Evolutionary conservation across 2,113 vertebrate genomes (phyloP).

Genomic region (Galeopterus variegatus): DNA sequence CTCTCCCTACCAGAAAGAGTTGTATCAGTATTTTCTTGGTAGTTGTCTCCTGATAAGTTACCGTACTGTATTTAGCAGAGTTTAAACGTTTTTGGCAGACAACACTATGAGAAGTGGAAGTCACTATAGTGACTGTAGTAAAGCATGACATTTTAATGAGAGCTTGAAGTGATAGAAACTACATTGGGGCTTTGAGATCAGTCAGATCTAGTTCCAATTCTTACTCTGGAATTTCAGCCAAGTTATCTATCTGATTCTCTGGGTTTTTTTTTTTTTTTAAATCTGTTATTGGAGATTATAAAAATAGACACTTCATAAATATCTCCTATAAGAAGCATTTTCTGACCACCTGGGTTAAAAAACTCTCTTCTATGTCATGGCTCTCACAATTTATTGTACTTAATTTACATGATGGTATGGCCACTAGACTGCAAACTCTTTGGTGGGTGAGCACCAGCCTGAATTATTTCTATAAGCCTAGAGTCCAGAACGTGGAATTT

Average conservation of each 20-base stretch:
- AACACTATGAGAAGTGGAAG: background rate
- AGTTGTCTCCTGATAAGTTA: background rate
- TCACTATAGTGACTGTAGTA: constrained; percentile 30
- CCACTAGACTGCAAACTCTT: background rate
- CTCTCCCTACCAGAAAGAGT: constrained; percentile 25
- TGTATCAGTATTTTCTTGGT: constrained; percentile 49
- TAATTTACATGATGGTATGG: background rate
- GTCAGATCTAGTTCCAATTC: constrained; percentile 3
- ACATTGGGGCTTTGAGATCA: background rate
- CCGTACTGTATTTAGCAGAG: constrained; percentile 9
- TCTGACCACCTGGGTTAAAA: constrained; percentile 29
- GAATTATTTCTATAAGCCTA: constrained; percentile 40
- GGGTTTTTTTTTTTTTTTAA: background rate
- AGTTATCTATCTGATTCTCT: constrained; percentile 13
- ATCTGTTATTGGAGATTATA: constrained; percentile 15
- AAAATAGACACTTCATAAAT: constrained; percentile 45
- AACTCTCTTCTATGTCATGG: background rate
- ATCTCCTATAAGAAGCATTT: constrained; percentile 43
- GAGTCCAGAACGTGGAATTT: background rate
- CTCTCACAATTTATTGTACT: constrained; percentile 27
- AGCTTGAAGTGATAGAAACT: constrained; percentile 28
- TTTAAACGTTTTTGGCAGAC: constrained; percentile 23
- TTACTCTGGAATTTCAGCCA: constrained; percentile 17
- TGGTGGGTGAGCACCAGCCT: background rate
- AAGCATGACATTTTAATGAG: constrained; percentile 57